Conservation (phyloP, 2,888 invertebrate species). For the Heliconius hortense region DNA sequence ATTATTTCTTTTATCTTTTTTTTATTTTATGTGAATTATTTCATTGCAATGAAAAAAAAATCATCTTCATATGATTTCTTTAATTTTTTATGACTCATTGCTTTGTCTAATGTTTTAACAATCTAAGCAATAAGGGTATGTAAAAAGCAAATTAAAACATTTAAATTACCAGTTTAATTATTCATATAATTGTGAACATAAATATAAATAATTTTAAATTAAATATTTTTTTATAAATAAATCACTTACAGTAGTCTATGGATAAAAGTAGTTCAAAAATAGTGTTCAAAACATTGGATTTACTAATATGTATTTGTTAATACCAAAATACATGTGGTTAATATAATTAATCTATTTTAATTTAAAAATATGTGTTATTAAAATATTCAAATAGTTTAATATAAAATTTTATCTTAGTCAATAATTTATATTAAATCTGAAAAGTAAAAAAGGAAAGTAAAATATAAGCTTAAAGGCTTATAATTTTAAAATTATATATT, state of each 20-base stretch:
- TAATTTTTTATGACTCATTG: slow-evolving; percentile 9
- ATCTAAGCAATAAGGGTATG: not conserved
- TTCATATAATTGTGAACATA: not conserved
- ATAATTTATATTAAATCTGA: too few species aligned
- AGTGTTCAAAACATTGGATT: too few species aligned
- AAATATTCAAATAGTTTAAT: too few species aligned
- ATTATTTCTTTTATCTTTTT: not conserved
- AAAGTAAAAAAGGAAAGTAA: too few species aligned
- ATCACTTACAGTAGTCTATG: not conserved
- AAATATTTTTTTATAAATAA: not conserved
- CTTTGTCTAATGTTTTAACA: not conserved
- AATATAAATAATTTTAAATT: not conserved
- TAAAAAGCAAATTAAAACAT: not conserved
- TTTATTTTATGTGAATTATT: not conserved
- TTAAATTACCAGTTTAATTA: not conserved
- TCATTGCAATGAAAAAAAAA: not conserved
- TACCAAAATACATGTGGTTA: too few species aligned
- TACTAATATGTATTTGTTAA: too few species aligned
- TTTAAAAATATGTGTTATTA: too few species aligned
- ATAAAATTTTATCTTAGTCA: too few species aligned
- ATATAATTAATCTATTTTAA: too few species aligned
- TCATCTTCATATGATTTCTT: not conserved
- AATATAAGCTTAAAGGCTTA: too few species aligned
- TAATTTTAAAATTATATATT: too few species aligned
- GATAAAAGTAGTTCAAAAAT: too few species aligned